These are phyloP conservation scores for Hirtodrosophila trivittata DNA, from an alignment of 2,888 invertebrate species.

Conservation along the genomic window DNA sequence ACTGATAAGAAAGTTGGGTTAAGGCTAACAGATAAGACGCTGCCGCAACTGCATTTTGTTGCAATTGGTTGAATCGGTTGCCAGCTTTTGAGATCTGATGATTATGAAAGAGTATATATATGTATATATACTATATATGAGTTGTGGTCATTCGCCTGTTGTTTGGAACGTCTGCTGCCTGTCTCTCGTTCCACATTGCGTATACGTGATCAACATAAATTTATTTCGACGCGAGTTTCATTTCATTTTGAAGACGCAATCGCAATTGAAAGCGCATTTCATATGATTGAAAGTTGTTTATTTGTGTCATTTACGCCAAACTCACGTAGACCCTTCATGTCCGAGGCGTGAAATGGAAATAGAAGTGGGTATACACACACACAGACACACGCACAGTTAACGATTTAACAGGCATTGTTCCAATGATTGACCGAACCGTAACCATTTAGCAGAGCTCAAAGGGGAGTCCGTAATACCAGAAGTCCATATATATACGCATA, in stretches of 20 bases:
- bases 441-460: too few species aligned
- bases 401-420: too few species aligned
- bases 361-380: neutral
- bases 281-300: constrained; percentile 69
- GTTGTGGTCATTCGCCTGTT: neutral
- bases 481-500: too few species aligned
- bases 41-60: constrained; percentile 24
- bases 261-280: constrained; percentile 76
- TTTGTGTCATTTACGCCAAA: constrained; percentile 43
- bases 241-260: constrained; percentile 47
- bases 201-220: constrained; percentile 72
- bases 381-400: too few species aligned
- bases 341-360: constrained; percentile 13
- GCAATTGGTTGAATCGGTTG: constrained; percentile 47
- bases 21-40: constrained; percentile 50
- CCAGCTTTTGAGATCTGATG: constrained; percentile 43
- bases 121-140: constrained; percentile 4
- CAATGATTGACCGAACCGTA: too few species aligned
- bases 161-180: neutral
- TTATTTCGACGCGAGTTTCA: constrained; percentile 48
- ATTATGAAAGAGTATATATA: constrained; percentile 39
- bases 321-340: constrained; percentile 34
- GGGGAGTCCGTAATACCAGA: too few species aligned
- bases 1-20: constrained; percentile 52
- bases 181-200: constrained; percentile 40